Evolutionary conservation across 1,140 invertebrate genomes (phyloP).

Genomic region (Bradysia coprophila): DNA sequence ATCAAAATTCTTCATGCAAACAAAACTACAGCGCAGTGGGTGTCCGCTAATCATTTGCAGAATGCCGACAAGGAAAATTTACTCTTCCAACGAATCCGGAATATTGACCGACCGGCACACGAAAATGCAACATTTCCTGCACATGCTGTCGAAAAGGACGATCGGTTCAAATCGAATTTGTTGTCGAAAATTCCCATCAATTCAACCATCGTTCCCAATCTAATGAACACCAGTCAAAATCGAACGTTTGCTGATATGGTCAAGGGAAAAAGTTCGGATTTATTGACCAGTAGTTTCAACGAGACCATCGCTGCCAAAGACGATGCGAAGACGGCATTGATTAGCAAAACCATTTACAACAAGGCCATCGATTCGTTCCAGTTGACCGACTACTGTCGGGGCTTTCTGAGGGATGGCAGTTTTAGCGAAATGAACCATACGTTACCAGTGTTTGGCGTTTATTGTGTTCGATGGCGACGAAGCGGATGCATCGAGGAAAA

Average conservation of each 20-base stretch:
- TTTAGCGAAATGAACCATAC: slow-evolving; percentile 5
- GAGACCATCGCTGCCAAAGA: slow-evolving; percentile 1
- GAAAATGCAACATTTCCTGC: too few relatives aligned
- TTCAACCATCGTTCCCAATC: slow-evolving; percentile 15
- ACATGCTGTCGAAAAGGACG: neutral
- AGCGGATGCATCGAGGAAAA: slow-evolving; percentile 16
- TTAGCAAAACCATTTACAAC: slow-evolving; percentile 10
- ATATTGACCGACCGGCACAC: too few relatives aligned
- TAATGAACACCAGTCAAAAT: neutral
- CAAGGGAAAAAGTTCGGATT: neutral
- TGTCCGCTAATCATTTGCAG: too few relatives aligned
- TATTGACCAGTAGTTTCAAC: neutral
- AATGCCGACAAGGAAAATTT: too few relatives aligned
- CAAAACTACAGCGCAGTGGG: slow-evolving; percentile 7
- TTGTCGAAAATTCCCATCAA: slow-evolving; percentile 17
- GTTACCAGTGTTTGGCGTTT: slow-evolving; percentile 13
- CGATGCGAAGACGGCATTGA: slow-evolving; percentile 6
- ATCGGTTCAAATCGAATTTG: slow-evolving; percentile 14
- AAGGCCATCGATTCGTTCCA: slow-evolving; percentile 19
- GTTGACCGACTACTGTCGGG: slow-evolving; percentile 16
- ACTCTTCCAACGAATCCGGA: too few relatives aligned
- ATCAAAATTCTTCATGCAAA: neutral
- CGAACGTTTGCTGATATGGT: neutral
- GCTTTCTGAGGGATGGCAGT: slow-evolving; percentile 17
- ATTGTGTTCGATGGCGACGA: slow-evolving; percentile 21